Evolutionary conservation across 2,797 vertebrate species (phyloP).

Genomic region (Takifugu rubripes): DNA sequence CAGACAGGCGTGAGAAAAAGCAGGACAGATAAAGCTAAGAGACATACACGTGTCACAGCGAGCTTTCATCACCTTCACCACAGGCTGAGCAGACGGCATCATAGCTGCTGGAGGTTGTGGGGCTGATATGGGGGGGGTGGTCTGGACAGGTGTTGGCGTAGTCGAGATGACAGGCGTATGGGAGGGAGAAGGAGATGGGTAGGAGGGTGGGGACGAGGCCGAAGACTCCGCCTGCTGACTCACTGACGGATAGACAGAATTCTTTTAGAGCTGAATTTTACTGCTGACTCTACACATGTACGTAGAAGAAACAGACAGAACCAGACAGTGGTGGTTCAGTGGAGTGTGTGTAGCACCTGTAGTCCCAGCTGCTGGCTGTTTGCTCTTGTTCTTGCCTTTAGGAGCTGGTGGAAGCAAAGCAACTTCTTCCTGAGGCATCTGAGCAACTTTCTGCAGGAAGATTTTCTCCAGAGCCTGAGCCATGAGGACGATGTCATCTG

Average conservation of each 20-base stretch:
- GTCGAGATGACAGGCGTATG: constrained; percentile 92
- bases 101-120: constrained; percentile 77
- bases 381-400: constrained; percentile 90
- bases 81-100: constrained; percentile 88
- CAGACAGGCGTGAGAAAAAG: too few relatives aligned
- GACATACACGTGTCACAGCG: too few relatives aligned
- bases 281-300: too few relatives aligned
- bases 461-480: constrained; percentile 97
- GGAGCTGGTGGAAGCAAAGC: constrained; percentile 90
- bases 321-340: too few relatives aligned
- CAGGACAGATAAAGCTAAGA: not conserved
- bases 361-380: constrained; percentile 64
- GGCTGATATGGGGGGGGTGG: constrained; percentile 73
- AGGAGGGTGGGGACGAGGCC: constrained; percentile 80
- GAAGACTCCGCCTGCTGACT: constrained; percentile 85
- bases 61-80: constrained; percentile 79
- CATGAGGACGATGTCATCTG: constrained; percentile 97
- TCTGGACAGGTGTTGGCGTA: constrained; percentile 83
- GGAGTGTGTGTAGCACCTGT: constrained; percentile 25
- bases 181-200: constrained; percentile 82
- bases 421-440: constrained; percentile 98
- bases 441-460: constrained; percentile 96
- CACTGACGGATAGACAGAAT: constrained; percentile 60
- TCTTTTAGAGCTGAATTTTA: too few relatives aligned
- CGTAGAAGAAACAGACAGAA: too few relatives aligned